Percentiles rank a stretch among this genome's conserved stretches.
Conservation (phyloP, 2,888 invertebrate species). For the Boloria euphrosyne region DNA sequence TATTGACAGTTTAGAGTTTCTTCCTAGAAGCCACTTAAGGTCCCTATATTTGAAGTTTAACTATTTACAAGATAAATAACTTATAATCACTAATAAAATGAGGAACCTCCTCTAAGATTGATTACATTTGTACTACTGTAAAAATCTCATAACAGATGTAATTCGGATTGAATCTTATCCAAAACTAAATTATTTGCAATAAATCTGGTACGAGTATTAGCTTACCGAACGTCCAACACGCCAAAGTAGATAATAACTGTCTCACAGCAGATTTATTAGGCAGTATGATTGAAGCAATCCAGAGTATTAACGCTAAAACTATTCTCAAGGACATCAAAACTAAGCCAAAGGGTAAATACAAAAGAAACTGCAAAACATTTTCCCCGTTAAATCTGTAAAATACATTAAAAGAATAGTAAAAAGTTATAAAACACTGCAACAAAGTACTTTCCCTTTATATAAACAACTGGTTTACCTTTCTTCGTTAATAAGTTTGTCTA, state of each 20-base stretch:
- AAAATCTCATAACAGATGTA: background rate
- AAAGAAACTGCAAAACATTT: conserved; percentile 73
- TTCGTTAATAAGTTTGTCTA: conserved; percentile 72
- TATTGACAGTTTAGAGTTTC: too few relatives aligned
- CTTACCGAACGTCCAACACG: conserved; percentile 83
- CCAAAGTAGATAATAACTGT: conserved; percentile 80
- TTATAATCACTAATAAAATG: background rate
- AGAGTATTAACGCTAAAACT: conserved; percentile 76
- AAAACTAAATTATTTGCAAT: background rate
- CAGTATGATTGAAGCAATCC: conserved; percentile 81
- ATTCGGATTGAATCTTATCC: too few relatives aligned
- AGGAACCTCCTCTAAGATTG: background rate
- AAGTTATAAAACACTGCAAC: conserved; percentile 26
- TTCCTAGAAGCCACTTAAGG: too few relatives aligned
- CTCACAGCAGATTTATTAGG: conserved; percentile 81
- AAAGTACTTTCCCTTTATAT: conserved; percentile 61
- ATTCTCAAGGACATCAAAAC: conserved; percentile 75
- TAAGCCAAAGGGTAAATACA: conserved; percentile 82
- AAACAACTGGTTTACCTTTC: conserved; percentile 61
- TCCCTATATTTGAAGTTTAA: too few relatives aligned
- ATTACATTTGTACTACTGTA: too few relatives aligned
- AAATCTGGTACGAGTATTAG: conserved; percentile 8
- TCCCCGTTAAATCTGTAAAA: conserved; percentile 78
- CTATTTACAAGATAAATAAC: background rate
- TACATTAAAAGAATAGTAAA: conserved; percentile 1